Evolutionary conservation across 2,797 vertebrate species (phyloP).

Genomic region (Neopelma chrysocephalum): DNA sequence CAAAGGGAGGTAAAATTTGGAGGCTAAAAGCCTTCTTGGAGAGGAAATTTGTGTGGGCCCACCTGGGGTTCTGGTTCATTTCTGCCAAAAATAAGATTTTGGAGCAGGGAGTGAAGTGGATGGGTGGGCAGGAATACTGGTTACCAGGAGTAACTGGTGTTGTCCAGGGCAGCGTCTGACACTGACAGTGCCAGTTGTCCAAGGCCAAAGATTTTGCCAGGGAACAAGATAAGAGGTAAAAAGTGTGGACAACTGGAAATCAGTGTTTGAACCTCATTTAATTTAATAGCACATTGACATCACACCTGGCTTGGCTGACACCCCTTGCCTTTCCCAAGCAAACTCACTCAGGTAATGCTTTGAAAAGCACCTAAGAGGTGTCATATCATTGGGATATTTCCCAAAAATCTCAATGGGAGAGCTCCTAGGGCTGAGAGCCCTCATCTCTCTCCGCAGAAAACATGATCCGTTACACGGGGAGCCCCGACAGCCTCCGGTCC

Average conservation of each 20-base stretch:
- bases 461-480: slow-evolving; percentile 98
- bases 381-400: rapidly evolving
- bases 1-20: neutral
- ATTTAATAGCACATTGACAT: rapidly evolving
- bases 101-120: neutral
- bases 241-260: neutral
- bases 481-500: slow-evolving; percentile 95
- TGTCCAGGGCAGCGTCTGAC: neutral
- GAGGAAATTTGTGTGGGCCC: neutral
- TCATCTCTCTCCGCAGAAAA: slow-evolving; percentile 82
- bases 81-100: neutral
- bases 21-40: neutral
- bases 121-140: neutral
- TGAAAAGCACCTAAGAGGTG: neutral
- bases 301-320: neutral
- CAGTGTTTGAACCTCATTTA: neutral
- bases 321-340: neutral
- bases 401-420: neutral
- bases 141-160: neutral
- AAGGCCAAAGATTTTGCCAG: neutral
- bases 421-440: neutral
- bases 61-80: neutral
- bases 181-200: neutral
- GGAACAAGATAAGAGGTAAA: neutral
- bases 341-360: rapidly evolving